phyloP scores from a whole-genome alignment of 2,113 vertebrate species.

The Aptenodytes forsteri region DNA sequence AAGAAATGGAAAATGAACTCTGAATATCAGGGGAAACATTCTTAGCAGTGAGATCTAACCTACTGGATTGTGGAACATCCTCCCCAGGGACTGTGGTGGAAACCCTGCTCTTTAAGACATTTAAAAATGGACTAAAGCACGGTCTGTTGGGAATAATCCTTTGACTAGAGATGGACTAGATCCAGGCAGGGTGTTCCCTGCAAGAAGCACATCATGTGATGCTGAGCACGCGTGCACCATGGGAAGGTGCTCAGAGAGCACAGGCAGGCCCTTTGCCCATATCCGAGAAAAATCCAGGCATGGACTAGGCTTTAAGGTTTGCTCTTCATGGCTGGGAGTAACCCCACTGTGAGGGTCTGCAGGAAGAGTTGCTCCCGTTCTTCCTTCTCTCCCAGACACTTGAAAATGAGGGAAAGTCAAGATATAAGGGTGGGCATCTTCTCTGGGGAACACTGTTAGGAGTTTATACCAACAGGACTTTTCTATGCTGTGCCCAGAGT shows the following conservation, averaged over 20 bases:
- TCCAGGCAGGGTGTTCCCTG: neutral
- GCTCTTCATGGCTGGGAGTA: neutral
- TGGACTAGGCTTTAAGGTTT: neutral
- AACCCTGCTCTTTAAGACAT: neutral
- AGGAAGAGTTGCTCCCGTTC: rapidly evolving
- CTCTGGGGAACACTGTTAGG: neutral
- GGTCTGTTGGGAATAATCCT: neutral
- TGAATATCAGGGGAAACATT: conserved; percentile 14
- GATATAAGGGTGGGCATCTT: neutral
- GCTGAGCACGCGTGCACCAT: neutral
- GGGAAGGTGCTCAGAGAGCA: neutral
- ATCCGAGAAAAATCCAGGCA: rapidly evolving
- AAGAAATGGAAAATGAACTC: conserved; percentile 37
- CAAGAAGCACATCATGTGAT: neutral
- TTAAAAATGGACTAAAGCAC: neutral
- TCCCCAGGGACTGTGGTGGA: neutral
- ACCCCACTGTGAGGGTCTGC: no score
- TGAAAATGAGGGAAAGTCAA: neutral
- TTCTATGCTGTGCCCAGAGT: no score
- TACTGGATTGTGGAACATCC: neutral
- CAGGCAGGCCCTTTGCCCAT: neutral
- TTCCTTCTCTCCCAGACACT: neutral
- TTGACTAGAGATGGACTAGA: neutral
- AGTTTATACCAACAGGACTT: neutral
- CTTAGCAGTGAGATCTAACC: neutral